phyloP scores from a whole-genome alignment of 2,888 invertebrate species.

The Suillia variegata region DNA sequence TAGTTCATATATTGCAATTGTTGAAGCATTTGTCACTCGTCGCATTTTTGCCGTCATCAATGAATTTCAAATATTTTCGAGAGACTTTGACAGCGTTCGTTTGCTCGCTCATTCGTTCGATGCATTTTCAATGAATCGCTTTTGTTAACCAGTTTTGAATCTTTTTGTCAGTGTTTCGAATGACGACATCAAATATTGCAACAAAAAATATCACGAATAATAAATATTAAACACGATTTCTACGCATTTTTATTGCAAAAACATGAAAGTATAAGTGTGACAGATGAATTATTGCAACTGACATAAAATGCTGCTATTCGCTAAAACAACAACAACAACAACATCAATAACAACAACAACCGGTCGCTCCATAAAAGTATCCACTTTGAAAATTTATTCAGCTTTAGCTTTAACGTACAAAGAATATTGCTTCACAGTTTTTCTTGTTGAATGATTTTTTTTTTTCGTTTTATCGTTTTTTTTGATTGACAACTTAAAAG shows the following conservation, averaged over 20 bases:
- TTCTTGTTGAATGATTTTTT: too few species aligned
- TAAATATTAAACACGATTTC: constrained; percentile 5
- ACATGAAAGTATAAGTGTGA: neutral
- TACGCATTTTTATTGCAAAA: constrained; percentile 1
- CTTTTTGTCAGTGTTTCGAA: neutral
- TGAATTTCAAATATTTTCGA: constrained; percentile 38
- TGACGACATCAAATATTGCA: neutral
- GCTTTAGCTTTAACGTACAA: too few species aligned
- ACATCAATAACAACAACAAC: too few species aligned
- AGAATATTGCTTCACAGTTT: too few species aligned
- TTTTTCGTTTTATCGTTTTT: too few species aligned
- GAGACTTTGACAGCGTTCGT: too few species aligned
- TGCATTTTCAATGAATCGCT: too few species aligned
- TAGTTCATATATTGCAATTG: constrained; percentile 32
- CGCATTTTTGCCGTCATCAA: constrained; percentile 46
- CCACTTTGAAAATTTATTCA: too few species aligned
- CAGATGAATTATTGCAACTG: neutral
- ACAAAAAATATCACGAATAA: constrained; percentile 1
- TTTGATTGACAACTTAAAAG: too few species aligned
- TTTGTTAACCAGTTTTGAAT: neutral
- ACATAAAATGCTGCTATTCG: neutral
- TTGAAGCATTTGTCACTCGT: constrained; percentile 47
- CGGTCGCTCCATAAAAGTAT: neutral
- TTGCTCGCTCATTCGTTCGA: too few species aligned
- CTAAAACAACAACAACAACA: too few species aligned